Evolutionary conservation across 2,113 vertebrate species (phyloP).

Genomic region (Lepisosteus osseus): DNA sequence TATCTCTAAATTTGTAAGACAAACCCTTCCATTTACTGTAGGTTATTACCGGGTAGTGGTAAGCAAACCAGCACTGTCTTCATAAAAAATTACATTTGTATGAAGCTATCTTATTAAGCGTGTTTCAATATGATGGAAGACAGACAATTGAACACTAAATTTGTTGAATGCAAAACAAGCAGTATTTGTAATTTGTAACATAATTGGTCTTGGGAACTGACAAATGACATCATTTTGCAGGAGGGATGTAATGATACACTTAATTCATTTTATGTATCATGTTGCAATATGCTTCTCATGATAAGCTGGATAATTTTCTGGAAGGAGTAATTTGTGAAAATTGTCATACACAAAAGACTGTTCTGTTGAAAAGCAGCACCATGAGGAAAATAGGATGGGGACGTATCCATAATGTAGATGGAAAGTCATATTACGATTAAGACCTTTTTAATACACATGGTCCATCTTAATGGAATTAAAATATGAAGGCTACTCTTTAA

Average conservation of each 20-base stretch:
- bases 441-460: no score
- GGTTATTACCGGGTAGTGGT: background rate
- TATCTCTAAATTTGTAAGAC: slow-evolving; percentile 6
- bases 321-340: no score
- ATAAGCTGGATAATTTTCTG: slow-evolving; percentile 21
- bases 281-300: slow-evolving; percentile 23
- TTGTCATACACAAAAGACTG: no score
- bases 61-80: background rate
- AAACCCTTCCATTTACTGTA: no score
- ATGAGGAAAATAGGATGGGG: no score
- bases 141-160: slow-evolving; percentile 24
- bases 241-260: background rate
- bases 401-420: no score
- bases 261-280: slow-evolving; percentile 29
- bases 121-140: slow-evolving; percentile 12
- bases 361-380: no score
- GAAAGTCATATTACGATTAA: no score
- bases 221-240: background rate
- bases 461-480: no score
- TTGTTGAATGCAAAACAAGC: slow-evolving; percentile 9
- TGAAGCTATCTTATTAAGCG: background rate
- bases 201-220: background rate
- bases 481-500: no score
- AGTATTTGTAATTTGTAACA: slow-evolving; percentile 6
- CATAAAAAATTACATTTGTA: background rate